These are phyloP conservation scores for Chaenogobius annularis DNA, from an alignment of 2,113 vertebrate species.

Conservation along the genomic window DNA sequence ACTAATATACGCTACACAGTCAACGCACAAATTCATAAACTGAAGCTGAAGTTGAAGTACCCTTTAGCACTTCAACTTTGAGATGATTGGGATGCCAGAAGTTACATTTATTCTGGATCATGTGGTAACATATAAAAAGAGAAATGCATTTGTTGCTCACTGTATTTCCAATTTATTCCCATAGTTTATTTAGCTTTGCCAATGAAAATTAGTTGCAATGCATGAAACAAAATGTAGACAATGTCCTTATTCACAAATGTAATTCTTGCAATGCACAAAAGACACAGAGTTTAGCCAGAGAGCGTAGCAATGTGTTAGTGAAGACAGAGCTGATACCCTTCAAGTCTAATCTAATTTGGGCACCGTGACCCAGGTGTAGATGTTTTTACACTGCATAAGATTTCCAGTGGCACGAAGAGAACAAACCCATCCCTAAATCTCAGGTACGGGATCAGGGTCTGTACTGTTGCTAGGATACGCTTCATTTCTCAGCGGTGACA, in stretches of 20 bases:
- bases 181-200: neutral
- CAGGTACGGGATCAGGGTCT: constrained; percentile 48
- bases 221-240: neutral
- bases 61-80: neutral
- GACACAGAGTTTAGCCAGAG: neutral
- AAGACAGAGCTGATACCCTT: neutral
- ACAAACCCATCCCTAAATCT: constrained; percentile 30
- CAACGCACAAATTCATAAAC: neutral
- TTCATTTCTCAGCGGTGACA: constrained; percentile 41
- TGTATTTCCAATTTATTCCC: neutral
- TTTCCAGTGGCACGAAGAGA: constrained; percentile 7
- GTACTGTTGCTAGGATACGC: constrained; percentile 68
- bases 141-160: neutral
- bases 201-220: neutral
- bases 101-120: no score
- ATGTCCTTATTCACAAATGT: neutral
- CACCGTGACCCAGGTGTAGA: neutral
- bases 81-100: neutral
- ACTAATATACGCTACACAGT: no score
- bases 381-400: neutral
- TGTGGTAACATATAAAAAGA: no score
- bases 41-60: neutral
- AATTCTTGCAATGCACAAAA: neutral
- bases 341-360: neutral
- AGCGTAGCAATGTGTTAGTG: neutral